phyloP scores from a whole-genome alignment of 2,797 vertebrate species.

The Sebastes cheni region DNA sequence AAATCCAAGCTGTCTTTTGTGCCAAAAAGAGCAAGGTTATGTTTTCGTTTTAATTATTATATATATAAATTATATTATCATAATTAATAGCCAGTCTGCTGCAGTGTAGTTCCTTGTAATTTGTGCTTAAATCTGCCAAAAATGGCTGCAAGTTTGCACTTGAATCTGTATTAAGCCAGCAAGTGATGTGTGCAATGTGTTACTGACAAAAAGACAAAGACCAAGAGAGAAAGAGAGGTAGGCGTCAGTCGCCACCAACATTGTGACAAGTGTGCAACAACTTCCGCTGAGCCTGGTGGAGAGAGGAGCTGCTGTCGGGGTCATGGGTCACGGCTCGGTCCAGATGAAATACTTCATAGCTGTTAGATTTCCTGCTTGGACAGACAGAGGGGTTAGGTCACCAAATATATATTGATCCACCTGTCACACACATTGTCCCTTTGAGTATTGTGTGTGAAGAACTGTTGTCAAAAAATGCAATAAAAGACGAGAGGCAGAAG shows the following conservation, averaged over 20 bases:
- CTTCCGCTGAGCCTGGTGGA: constrained; percentile 59
- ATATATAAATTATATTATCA: not conserved
- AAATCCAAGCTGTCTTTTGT: not conserved
- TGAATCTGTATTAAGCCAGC: not conserved
- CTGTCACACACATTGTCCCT: constrained; percentile 49
- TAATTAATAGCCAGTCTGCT: not conserved
- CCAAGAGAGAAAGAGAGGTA: constrained; percentile 17
- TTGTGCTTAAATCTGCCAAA: not conserved
- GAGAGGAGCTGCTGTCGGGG: constrained; percentile 61
- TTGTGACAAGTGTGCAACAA: constrained; percentile 75
- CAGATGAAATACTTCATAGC: constrained; percentile 78
- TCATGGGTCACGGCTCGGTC: constrained; percentile 51
- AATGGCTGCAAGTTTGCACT: not conserved
- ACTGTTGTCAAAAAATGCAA: constrained; percentile 62
- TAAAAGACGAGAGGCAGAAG: constrained; percentile 34
- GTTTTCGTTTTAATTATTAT: not conserved
- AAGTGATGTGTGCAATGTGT: not conserved
- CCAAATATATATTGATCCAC: constrained; percentile 80
- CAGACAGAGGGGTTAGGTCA: constrained; percentile 75
- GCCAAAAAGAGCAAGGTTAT: not conserved
- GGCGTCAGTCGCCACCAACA: constrained; percentile 62
- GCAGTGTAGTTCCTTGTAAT: not conserved
- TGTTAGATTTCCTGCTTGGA: constrained; percentile 74
- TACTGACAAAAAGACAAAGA: constrained; percentile 1
- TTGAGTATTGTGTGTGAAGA: constrained; percentile 40